These are phyloP conservation scores for Trididemnum miniatum DNA, from an alignment of 23 tunicate genomes.

Conservation along the genomic window DNA sequence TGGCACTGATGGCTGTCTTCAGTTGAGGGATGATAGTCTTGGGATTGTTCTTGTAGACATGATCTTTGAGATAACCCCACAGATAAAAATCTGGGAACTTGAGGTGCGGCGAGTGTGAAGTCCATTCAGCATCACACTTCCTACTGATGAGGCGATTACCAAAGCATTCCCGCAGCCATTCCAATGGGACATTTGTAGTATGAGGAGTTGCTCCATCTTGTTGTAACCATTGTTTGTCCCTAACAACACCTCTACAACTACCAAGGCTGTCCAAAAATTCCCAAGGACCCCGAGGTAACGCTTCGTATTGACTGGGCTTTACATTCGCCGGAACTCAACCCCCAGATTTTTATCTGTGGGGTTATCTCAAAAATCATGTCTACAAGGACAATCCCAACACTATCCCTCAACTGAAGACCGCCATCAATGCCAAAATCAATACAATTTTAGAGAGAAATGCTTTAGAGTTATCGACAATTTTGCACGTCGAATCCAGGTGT, in stretches of 20 bases:
- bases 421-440: neutral
- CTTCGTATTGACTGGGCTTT: too few relatives aligned
- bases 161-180: too few relatives aligned
- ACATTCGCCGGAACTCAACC: neutral
- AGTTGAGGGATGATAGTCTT: neutral
- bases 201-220: too few relatives aligned
- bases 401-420: neutral
- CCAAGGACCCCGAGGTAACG: too few relatives aligned
- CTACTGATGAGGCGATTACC: too few relatives aligned
- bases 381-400: neutral
- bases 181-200: too few relatives aligned
- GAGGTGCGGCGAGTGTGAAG: neutral
- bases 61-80: neutral
- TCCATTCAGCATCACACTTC: too few relatives aligned
- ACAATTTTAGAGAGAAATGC: neutral
- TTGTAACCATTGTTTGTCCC: too few relatives aligned
- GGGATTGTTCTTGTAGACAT: constrained; percentile 4
- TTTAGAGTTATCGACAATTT: constrained; percentile 1
- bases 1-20: neutral
- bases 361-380: neutral
- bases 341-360: constrained; percentile 9
- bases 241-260: too few relatives aligned
- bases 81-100: constrained; percentile 8
- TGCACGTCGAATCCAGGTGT: neutral
- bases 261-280: too few relatives aligned